Percentiles rank a stretch among this genome's conserved stretches.
Evolutionary conservation across 2,888 invertebrate species (phyloP).

Genomic region (Rhaphigaster nebulosa): DNA sequence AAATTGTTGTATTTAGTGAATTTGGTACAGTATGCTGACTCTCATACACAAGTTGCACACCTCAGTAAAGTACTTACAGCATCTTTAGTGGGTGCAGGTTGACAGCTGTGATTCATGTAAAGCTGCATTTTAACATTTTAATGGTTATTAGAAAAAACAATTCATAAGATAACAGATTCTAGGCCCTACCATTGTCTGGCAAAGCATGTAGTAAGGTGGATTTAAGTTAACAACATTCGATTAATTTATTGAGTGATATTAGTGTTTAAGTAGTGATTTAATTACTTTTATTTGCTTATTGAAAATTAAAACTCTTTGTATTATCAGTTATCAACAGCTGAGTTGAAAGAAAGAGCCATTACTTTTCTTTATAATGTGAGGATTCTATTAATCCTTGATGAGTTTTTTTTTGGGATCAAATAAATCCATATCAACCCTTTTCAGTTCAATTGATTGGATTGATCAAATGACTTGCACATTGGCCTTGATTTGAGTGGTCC

Average conservation of each 20-base stretch:
- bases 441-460: too few species aligned
- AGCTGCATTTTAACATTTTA: not conserved
- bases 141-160: not conserved
- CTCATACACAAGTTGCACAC: not conserved
- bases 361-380: too few species aligned
- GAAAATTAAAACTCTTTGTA: too few species aligned
- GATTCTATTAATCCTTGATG: too few species aligned
- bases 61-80: not conserved
- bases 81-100: not conserved
- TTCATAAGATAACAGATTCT: not conserved
- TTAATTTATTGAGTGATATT: not conserved
- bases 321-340: too few species aligned
- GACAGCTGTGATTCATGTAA: not conserved
- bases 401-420: too few species aligned
- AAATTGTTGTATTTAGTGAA: not conserved
- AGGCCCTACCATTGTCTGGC: not conserved
- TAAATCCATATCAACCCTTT: too few species aligned
- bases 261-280: too few species aligned
- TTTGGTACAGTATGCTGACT: not conserved
- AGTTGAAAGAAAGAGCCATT: too few species aligned
- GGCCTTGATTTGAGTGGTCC: too few species aligned
- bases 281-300: too few species aligned
- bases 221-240: not conserved
- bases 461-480: too few species aligned
- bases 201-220: not conserved